A percentile compares a stretch with the other conserved stretches of the same genome.
Evolutionary conservation across 1,140 invertebrate species (phyloP).

Genomic region (Physella acuta): DNA sequence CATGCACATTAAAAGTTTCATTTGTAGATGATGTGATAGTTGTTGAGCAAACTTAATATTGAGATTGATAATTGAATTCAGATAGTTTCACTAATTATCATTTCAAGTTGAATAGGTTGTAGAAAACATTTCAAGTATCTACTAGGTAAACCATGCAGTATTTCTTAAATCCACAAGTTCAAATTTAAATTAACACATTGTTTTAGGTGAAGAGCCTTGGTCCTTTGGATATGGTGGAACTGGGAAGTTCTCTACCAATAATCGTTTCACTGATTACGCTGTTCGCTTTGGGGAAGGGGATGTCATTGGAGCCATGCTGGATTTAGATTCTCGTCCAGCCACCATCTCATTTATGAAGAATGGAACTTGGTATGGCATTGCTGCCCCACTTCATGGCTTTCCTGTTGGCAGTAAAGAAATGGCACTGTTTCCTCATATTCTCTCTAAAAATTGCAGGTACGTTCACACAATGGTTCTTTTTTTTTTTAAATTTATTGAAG

Average conservation of each 20-base stretch:
- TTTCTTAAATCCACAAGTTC: too few relatives aligned
- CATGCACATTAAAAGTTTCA: too few relatives aligned
- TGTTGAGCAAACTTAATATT: too few relatives aligned
- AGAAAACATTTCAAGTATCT: too few relatives aligned
- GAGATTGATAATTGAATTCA: too few relatives aligned
- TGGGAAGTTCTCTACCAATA: conserved; percentile 76
- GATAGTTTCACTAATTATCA: too few relatives aligned
- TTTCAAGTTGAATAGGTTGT: too few relatives aligned
- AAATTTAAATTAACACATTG: not conserved
- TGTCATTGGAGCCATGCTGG: conserved; percentile 76
- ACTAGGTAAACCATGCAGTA: too few relatives aligned
- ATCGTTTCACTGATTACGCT: conserved; percentile 79
- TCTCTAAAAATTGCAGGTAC: conserved; percentile 79
- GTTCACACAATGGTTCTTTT: not conserved
- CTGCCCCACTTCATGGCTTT: conserved; percentile 61
- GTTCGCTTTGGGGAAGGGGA: conserved; percentile 73
- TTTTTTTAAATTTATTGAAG: not conserved
- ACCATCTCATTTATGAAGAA: conserved; percentile 82
- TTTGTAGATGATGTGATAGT: too few relatives aligned
- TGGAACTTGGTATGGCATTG: conserved; percentile 73
- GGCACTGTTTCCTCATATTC: conserved; percentile 82
- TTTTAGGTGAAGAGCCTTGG: conserved; percentile 70
- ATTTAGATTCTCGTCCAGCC: conserved; percentile 63
- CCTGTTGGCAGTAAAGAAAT: conserved; percentile 60
- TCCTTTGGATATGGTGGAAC: conserved; percentile 86